A percentile compares a stretch with the other conserved stretches of the same genome.
phyloP scores from a whole-genome alignment of 1,140 invertebrate species.

The Zaprionus taronus region DNA sequence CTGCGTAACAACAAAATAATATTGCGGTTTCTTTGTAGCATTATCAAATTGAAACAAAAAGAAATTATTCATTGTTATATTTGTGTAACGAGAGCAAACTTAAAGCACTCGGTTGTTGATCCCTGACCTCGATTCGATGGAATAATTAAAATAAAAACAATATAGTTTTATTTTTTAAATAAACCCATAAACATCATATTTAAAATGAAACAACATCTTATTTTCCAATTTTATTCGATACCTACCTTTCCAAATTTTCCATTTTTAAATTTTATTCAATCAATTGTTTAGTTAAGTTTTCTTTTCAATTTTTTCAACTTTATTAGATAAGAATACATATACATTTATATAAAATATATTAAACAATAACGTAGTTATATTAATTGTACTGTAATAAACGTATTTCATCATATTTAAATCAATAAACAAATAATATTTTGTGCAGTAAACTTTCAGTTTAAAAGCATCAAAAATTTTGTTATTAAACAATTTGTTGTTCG shows the following conservation, averaged over 20 bases:
- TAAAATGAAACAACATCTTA: too few relatives aligned
- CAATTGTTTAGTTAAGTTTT: neutral
- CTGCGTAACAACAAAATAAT: too few relatives aligned
- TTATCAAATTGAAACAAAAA: too few relatives aligned
- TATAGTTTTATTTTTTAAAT: too few relatives aligned
- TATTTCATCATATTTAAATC: slow-evolving; percentile 62
- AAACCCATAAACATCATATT: too few relatives aligned
- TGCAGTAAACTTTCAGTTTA: slow-evolving; percentile 68
- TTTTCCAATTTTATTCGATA: neutral
- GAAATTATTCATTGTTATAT: too few relatives aligned
- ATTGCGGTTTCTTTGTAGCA: too few relatives aligned
- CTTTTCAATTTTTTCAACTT: slow-evolving; percentile 49
- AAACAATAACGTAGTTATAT: slow-evolving; percentile 69
- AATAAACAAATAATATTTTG: slow-evolving; percentile 66
- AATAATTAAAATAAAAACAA: too few relatives aligned
- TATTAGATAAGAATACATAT: slow-evolving; percentile 75
- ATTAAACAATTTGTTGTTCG: slow-evolving; percentile 34
- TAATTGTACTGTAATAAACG: slow-evolving; percentile 73
- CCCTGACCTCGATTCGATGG: too few relatives aligned
- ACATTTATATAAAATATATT: slow-evolving; percentile 69
- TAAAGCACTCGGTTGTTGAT: too few relatives aligned
- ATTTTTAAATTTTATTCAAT: neutral
- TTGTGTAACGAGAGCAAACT: neutral
- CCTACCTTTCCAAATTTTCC: neutral
- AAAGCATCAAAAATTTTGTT: slow-evolving; percentile 50